These are phyloP conservation scores for Lasius platythorax DNA, from an alignment of 2,888 invertebrate genomes.

Conservation along the genomic window DNA sequence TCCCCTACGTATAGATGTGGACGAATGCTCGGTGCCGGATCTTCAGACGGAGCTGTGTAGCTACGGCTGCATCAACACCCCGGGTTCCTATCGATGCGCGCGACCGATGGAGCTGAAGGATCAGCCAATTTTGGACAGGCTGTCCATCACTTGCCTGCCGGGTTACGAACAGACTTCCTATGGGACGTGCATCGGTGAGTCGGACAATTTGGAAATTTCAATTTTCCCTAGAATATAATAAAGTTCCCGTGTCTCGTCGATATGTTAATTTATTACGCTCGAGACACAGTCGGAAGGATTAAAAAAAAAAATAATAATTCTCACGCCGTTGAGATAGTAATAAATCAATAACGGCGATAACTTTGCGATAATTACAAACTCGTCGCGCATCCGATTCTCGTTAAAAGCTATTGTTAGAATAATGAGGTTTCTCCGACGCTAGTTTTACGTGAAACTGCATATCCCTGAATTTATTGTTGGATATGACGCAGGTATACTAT, in stretches of 20 bases:
- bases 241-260: background rate
- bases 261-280: background rate
- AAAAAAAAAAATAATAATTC: background rate
- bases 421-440: constrained; percentile 45
- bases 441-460: background rate
- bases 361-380: background rate
- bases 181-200: constrained; percentile 82
- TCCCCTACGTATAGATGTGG: constrained; percentile 86
- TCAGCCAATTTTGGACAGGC: constrained; percentile 74
- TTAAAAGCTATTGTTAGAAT: background rate
- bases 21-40: constrained; percentile 88
- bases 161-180: constrained; percentile 79
- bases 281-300: background rate
- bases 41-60: constrained; percentile 83
- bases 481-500: constrained; percentile 62
- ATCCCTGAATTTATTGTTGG: constrained; percentile 50
- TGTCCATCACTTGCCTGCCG: constrained; percentile 77
- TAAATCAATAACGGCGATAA: background rate
- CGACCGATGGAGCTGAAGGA: constrained; percentile 79
- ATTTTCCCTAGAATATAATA: background rate
- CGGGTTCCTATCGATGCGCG: constrained; percentile 86
- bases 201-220: constrained; percentile 49
- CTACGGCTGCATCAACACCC: constrained; percentile 87
- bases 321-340: background rate
- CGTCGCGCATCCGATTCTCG: background rate